Evolutionary conservation across 2,888 invertebrate species (phyloP).

Genomic region (Pseudeuparius sepicola): DNA sequence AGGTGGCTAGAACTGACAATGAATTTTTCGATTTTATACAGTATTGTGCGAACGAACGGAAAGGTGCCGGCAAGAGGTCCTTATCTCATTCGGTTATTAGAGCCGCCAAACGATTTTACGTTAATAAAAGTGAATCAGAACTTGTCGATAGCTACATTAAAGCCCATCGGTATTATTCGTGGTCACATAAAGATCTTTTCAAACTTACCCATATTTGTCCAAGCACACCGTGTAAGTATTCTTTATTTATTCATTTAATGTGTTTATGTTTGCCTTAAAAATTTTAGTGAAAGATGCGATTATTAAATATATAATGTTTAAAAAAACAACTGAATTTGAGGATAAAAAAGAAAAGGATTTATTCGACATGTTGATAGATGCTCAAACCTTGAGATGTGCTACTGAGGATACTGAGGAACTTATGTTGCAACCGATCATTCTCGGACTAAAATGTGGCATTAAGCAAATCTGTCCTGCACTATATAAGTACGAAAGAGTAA

Average conservation of each 20-base stretch:
- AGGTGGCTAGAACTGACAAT: conserved; percentile 52
- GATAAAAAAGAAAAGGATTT: conserved; percentile 33
- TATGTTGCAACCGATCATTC: conserved; percentile 43
- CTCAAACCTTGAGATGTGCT: conserved; percentile 40
- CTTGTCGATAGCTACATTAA: conserved; percentile 54
- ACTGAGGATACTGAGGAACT: conserved; percentile 43
- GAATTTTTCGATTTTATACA: conserved; percentile 34
- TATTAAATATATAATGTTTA: conserved; percentile 44
- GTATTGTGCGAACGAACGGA: conserved; percentile 23
- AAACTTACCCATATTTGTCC: conserved; percentile 51
- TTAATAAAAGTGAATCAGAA: conserved; percentile 47
- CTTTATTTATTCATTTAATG: conserved; percentile 8
- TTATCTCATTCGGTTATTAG: conserved; percentile 42
- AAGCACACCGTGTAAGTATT: conserved; percentile 40
- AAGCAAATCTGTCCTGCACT: conserved; percentile 61
- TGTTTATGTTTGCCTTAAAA: too few species aligned
- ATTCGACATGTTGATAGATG: conserved; percentile 41
- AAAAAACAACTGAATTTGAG: conserved; percentile 40
- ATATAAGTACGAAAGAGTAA: conserved; percentile 52
- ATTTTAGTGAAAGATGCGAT: conserved; percentile 32
- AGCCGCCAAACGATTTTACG: conserved; percentile 56
- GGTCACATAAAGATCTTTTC: conserved; percentile 63
- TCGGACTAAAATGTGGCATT: conserved; percentile 45
- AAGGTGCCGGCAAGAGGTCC: conserved; percentile 6
- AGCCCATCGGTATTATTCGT: conserved; percentile 53